phyloP scores from a whole-genome alignment of 2,113 vertebrate genomes.

The Emydura subglobosa region DNA sequence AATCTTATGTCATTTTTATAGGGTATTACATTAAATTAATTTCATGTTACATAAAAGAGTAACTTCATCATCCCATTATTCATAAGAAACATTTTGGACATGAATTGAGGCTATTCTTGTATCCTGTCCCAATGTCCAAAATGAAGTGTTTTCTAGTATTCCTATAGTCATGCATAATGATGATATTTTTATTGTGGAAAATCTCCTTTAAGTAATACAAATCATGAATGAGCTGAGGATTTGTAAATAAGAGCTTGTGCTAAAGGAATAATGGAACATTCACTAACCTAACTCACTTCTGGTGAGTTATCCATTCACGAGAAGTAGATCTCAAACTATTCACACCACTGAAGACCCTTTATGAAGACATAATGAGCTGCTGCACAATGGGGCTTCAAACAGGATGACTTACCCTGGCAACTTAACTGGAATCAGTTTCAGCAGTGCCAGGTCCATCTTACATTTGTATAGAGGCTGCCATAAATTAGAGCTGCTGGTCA shows the following conservation, averaged over 20 bases:
- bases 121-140: background rate
- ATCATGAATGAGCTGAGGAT: background rate
- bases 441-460: background rate
- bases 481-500: background rate
- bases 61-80: background rate
- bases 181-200: background rate
- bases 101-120: background rate
- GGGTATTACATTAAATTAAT: background rate
- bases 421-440: background rate
- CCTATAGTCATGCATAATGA: background rate
- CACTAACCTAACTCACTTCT: background rate
- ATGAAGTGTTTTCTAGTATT: background rate
- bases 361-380: background rate
- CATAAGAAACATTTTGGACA: background rate
- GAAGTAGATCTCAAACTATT: background rate
- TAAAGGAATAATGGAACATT: background rate
- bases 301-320: background rate
- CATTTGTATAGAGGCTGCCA: background rate
- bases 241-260: background rate
- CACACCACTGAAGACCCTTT: background rate
- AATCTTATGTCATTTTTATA: background rate
- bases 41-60: background rate
- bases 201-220: background rate
- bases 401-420: background rate
- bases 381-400: rapidly evolving